Percentiles rank a stretch among this genome's conserved stretches.
Conservation (phyloP, 2,113 vertebrate species). For the Bungarus multicinctus region DNA sequence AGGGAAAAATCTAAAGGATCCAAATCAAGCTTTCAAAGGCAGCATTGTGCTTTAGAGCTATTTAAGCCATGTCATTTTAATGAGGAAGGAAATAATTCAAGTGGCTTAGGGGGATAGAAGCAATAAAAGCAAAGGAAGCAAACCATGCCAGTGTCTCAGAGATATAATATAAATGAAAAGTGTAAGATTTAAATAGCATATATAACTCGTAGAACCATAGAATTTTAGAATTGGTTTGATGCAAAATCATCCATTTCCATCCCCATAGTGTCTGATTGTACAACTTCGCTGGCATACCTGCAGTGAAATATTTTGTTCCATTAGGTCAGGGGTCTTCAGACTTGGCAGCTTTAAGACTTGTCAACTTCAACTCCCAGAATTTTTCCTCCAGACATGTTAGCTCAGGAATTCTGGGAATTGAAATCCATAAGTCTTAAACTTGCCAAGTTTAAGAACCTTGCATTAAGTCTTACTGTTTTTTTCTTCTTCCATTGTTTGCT, state of each 20-base stretch:
- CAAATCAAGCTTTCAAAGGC: not conserved
- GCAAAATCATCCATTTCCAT: not conserved
- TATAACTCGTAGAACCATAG: not conserved
- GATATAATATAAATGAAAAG: not conserved
- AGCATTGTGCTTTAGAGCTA: not conserved
- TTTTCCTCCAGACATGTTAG: too few relatives aligned
- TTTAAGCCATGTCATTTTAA: not conserved
- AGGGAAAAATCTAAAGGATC: not conserved
- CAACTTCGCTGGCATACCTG: not conserved
- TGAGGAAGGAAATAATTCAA: not conserved
- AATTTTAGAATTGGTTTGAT: not conserved
- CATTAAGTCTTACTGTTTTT: not conserved
- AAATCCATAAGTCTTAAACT: too few relatives aligned
- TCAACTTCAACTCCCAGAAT: too few relatives aligned
- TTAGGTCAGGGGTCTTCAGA: not conserved
- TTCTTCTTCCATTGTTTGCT: not conserved
- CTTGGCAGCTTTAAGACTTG: too few relatives aligned
- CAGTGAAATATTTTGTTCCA: not conserved
- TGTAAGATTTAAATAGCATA: not conserved
- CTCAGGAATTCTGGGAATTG: too few relatives aligned
- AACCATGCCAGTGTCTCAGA: not conserved
- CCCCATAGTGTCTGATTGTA: not conserved
- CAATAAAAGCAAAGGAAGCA: not conserved
- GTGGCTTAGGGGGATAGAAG: not conserved
- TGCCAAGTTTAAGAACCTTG: too few relatives aligned